These are phyloP conservation scores for Myripristis jacobus DNA, from an alignment of 2,797 vertebrate genomes.

Conservation along the genomic window DNA sequence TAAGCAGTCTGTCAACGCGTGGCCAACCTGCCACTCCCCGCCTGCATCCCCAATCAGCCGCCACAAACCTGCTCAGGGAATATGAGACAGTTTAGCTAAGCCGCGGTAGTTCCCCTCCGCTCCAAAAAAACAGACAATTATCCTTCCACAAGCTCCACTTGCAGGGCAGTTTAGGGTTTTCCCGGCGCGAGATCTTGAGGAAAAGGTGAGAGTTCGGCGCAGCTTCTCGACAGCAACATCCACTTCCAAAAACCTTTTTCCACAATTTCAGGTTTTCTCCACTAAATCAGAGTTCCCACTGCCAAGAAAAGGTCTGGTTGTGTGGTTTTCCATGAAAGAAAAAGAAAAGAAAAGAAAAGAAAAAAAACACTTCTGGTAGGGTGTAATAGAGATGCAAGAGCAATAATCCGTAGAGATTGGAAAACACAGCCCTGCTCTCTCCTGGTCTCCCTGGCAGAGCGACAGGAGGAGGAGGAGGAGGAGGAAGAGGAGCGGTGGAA, in stretches of 20 bases:
- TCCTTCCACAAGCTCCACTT: slow-evolving; percentile 27
- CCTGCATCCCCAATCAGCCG: slow-evolving; percentile 31
- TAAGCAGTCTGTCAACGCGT: slow-evolving; percentile 31
- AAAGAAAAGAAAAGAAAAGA: slow-evolving; percentile 4
- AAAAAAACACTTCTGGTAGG: slow-evolving; percentile 13
- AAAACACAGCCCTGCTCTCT: slow-evolving; percentile 35
- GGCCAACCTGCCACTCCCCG: slow-evolving; percentile 51
- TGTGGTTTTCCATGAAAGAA: slow-evolving; percentile 5
- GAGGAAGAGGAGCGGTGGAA: slow-evolving; percentile 9
- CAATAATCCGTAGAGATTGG: slow-evolving; percentile 26
- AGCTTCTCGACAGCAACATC: not conserved
- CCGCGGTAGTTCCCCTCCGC: slow-evolving; percentile 15
- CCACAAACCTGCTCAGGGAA: slow-evolving; percentile 13
- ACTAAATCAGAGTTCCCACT: not conserved
- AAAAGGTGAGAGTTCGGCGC: slow-evolving; percentile 1
- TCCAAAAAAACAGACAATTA: slow-evolving; percentile 11
- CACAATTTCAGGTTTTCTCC: slow-evolving; percentile 22
- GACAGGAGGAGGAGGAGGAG: slow-evolving; percentile 7
- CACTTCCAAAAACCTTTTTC: slow-evolving; percentile 8
- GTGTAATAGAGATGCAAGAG: not conserved
- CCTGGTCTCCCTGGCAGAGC: slow-evolving; percentile 3
- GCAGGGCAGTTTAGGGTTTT: slow-evolving; percentile 8
- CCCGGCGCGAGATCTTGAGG: slow-evolving; percentile 5
- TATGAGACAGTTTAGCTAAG: slow-evolving; percentile 18
- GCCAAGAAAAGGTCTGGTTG: not conserved